Conservation (phyloP, 35 echinoderm and acorn worm species). For the Apostichopus californicus region DNA sequence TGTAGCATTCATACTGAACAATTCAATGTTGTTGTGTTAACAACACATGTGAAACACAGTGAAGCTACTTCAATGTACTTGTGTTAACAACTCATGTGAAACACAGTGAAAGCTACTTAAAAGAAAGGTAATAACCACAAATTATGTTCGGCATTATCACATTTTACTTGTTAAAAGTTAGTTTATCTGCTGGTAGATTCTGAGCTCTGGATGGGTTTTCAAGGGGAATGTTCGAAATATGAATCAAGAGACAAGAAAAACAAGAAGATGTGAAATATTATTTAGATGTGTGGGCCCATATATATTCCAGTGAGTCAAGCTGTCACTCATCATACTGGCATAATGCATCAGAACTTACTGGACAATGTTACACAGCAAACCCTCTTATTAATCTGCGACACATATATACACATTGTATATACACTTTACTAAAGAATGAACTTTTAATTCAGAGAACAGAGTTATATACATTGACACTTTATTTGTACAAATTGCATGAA, state of each 20-base stretch:
- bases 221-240: neutral
- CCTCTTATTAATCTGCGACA: neutral
- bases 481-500: conserved; percentile 9
- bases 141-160: too few relatives aligned
- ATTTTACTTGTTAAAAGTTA: too few relatives aligned
- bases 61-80: too few relatives aligned
- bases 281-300: neutral
- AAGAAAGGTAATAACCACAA: too few relatives aligned
- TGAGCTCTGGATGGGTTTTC: too few relatives aligned
- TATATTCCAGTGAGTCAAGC: neutral
- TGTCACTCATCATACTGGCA: neutral
- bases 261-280: neutral
- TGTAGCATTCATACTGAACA: too few relatives aligned
- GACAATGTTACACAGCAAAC: conserved; percentile 19
- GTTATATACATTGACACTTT: conserved; percentile 30
- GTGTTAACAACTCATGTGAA: too few relatives aligned
- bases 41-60: too few relatives aligned
- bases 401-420: conserved; percentile 22
- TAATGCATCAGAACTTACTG: conserved; percentile 16
- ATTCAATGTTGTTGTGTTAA: too few relatives aligned
- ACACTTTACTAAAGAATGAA: conserved; percentile 8
- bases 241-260: neutral
- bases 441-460: conserved; percentile 14
- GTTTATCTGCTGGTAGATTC: too few relatives aligned
- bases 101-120: too few relatives aligned